Conservation (phyloP, 2,888 invertebrate genomes). For the Leptinotarsa peninsularis region DNA sequence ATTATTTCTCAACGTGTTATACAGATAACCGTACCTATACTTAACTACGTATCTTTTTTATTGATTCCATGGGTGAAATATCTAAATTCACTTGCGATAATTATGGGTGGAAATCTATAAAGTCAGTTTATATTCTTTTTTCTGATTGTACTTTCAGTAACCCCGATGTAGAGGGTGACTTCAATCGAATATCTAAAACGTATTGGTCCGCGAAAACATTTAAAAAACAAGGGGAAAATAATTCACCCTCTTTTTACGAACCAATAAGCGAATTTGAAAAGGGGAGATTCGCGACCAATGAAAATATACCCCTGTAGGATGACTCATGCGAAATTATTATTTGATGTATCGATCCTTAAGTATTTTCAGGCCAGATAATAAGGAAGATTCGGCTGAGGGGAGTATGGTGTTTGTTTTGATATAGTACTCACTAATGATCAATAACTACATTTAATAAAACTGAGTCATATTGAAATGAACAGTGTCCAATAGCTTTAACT, state of each 20-base stretch:
- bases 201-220: slow-evolving; percentile 60
- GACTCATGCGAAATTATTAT: slow-evolving; percentile 54
- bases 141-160: slow-evolving; percentile 10
- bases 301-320: slow-evolving; percentile 46
- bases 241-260: slow-evolving; percentile 58
- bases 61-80: too few relatives aligned
- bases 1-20: too few relatives aligned
- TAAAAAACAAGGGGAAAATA: slow-evolving; percentile 61
- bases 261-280: slow-evolving; percentile 58
- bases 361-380: slow-evolving; percentile 24
- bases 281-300: slow-evolving; percentile 58
- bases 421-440: neutral
- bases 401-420: neutral
- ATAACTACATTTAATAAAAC: too few relatives aligned
- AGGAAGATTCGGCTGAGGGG: slow-evolving; percentile 8
- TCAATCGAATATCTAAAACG: slow-evolving; percentile 32
- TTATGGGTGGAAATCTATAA: neutral
- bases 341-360: slow-evolving; percentile 36
- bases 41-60: too few relatives aligned
- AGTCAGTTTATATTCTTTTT: neutral
- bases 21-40: too few relatives aligned
- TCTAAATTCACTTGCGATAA: too few relatives aligned
- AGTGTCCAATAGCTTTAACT: too few relatives aligned
- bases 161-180: slow-evolving; percentile 36
- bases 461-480: too few relatives aligned